A percentile compares a stretch with the other conserved stretches of the same genome.
Conservation (phyloP, 1,140 invertebrate species). For the Acromyrmex echinatior region DNA sequence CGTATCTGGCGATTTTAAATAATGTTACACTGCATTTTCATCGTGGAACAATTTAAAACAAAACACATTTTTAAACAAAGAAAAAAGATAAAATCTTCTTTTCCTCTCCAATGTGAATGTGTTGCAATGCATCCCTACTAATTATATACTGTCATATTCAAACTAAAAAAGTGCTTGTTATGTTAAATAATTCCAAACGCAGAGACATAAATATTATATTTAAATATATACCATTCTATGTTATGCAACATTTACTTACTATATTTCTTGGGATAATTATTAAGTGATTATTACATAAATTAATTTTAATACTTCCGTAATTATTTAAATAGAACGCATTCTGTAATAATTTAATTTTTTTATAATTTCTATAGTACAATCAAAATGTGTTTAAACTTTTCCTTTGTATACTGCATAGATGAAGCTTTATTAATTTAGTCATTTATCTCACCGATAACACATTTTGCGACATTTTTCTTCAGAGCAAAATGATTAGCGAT, state of each 20-base stretch:
- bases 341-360: slow-evolving; percentile 14
- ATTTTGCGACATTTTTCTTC: slow-evolving; percentile 20
- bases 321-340: background rate
- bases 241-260: too few species aligned
- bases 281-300: background rate
- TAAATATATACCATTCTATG: too few species aligned
- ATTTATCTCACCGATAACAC: background rate
- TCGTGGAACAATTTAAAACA: background rate
- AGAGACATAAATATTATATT: too few species aligned
- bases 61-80: background rate
- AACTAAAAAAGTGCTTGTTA: background rate
- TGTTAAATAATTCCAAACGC: background rate
- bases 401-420: background rate
- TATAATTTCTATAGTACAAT: too few species aligned
- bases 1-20: background rate
- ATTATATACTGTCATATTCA: background rate
- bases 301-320: background rate
- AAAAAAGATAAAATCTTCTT: background rate
- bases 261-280: background rate
- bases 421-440: background rate
- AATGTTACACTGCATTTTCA: background rate
- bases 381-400: background rate
- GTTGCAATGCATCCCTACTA: background rate
- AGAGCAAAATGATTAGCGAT: slow-evolving; percentile 52
- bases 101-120: background rate